Conservation (phyloP, 2,888 invertebrate genomes). For the Cheilosia scutellata region DNA sequence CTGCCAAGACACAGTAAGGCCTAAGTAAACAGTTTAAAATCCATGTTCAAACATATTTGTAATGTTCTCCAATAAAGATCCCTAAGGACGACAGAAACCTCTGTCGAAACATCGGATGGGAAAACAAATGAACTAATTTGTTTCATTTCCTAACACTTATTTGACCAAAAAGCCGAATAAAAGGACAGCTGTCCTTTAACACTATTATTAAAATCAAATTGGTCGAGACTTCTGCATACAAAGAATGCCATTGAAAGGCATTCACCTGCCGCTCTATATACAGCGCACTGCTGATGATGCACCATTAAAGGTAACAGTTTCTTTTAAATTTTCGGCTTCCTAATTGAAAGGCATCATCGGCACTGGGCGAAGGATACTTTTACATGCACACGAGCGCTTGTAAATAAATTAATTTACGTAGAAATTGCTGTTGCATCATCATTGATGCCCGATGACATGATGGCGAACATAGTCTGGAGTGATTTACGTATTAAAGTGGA, state of each 20-base stretch:
- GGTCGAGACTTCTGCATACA: too few relatives aligned
- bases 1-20: too few relatives aligned
- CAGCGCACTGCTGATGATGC: constrained; percentile 38
- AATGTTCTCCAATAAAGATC: too few relatives aligned
- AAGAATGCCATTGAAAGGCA: constrained; percentile 51
- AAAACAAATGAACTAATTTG: too few relatives aligned
- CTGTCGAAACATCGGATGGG: too few relatives aligned
- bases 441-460: constrained; percentile 42
- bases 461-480: constrained; percentile 45
- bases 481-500: constrained; percentile 56
- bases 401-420: constrained; percentile 22
- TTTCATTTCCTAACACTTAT: too few relatives aligned
- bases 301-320: constrained; percentile 60
- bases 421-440: constrained; percentile 59
- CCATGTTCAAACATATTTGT: too few relatives aligned
- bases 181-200: too few relatives aligned
- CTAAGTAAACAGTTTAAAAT: too few relatives aligned
- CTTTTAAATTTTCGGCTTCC: constrained; percentile 65
- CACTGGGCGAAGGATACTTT: not conserved
- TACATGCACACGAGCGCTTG: constrained; percentile 16
- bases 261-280: constrained; percentile 56
- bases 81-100: too few relatives aligned
- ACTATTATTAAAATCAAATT: too few relatives aligned
- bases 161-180: too few relatives aligned
- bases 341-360: constrained; percentile 60